Evolutionary conservation across 2,888 invertebrate species (phyloP).

Genomic region (Lithosia quadra): DNA sequence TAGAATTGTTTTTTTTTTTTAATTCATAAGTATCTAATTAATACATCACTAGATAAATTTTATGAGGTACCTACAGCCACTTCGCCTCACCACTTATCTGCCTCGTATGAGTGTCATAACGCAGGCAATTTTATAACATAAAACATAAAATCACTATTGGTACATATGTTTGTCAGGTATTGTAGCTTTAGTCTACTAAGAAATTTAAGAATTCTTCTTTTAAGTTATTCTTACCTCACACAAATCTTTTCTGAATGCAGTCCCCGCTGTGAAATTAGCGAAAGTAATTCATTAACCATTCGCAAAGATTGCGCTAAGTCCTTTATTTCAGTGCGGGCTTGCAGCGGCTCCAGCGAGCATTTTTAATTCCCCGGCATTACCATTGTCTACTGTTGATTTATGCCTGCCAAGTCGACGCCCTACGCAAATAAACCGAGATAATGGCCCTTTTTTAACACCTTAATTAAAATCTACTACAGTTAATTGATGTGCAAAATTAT

Average conservation of each 20-base stretch:
- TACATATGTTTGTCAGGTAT: no score
- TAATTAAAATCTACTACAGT: conserved; percentile 76
- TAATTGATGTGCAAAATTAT: conserved; percentile 68
- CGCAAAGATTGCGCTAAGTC: conserved; percentile 82
- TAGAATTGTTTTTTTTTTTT: no score
- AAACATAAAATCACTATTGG: no score
- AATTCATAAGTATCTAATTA: no score
- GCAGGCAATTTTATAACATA: no score
- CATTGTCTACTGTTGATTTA: conserved; percentile 84
- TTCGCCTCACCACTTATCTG: no score
- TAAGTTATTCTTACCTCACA: neutral
- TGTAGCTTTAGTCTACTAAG: neutral
- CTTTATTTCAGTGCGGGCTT: conserved; percentile 78
- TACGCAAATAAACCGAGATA: conserved; percentile 78
- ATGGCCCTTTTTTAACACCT: conserved; percentile 80
- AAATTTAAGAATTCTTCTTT: neutral
- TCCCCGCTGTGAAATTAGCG: conserved; percentile 76
- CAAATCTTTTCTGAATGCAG: conserved; percentile 52
- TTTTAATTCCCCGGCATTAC: conserved; percentile 84
- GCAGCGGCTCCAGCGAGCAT: conserved; percentile 72
- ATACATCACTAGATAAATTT: no score
- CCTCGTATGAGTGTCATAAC: no score
- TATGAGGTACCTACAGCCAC: no score
- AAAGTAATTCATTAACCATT: conserved; percentile 85
- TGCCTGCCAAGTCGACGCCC: conserved; percentile 56